Base-by-base conservation (phyloP, 2,888 invertebrate species). In the Oscheius myriophilus region DNA sequence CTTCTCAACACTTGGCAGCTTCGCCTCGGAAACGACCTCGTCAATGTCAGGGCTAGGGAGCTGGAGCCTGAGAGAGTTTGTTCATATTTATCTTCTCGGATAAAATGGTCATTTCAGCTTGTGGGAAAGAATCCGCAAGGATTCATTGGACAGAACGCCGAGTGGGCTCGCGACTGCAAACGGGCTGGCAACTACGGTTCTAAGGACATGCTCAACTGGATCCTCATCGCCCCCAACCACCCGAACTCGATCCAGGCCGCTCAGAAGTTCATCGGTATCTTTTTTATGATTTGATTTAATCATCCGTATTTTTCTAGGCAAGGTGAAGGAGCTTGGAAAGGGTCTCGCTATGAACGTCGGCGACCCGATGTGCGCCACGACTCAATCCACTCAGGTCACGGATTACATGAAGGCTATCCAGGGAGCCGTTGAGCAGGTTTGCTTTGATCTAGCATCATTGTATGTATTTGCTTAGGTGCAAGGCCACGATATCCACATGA, bases 1-100 rank as follows among this genome's bases (percentile, higher is more conserved):
- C 90, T 93, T 41, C 89, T 96, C 2, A 85, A 88, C 0, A 91
- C 91, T 52, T 96, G 96, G 96, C 95, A 95, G 0, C 88, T 97
- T 0, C 87, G 88, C n/a, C 78, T 88, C 25, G 87, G 86, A 7
- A 69, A 55, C 2, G 82, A 86, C 25, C 72, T 83, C 16, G 54
- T 80, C 1, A 26, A 53, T 23, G 52, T 84, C 26, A 75, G 78
- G 3, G 81, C 82, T 39, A 53, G 88, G 64, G 69, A 77, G 62
- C 77, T 87, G 18, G 82, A 76, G n/a, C 76, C 78, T n/a, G 93
- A 94, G 86, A 86, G 88, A 0, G 88, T 95, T 2, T 86, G n/a
- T 49, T 1, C 12, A n/a, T 51, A 12, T n/a, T n/a, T n/a, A n/a
- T n/a, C n/a, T n/a, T n/a, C n/a, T n/a, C n/a, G n/a, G n/a, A n/a